Conservation (phyloP, 2,797 vertebrate species). For the Kryptolebias ocellatus region DNA sequence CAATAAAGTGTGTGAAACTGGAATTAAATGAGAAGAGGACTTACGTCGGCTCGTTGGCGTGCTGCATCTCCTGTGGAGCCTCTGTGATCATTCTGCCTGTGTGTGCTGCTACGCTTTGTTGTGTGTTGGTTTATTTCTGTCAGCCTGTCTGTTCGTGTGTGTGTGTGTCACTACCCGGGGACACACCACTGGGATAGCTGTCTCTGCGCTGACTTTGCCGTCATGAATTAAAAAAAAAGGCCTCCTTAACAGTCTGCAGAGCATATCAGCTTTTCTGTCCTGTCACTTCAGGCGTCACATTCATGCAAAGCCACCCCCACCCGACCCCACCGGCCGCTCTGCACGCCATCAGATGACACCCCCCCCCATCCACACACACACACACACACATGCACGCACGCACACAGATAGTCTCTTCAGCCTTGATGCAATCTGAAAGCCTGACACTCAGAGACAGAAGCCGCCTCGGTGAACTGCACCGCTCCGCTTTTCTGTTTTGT, state of each 20-base stretch:
- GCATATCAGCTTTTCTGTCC: conserved; percentile 66
- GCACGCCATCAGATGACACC: conserved; percentile 11
- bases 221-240: conserved; percentile 72
- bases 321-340: conserved; percentile 9
- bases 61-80: conserved; percentile 62
- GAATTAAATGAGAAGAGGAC: conserved; percentile 52
- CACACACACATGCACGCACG: conserved; percentile 1
- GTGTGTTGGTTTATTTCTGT: conserved; percentile 68
- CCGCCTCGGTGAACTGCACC: conserved; percentile 17
- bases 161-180: conserved; percentile 59
- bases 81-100: conserved; percentile 63
- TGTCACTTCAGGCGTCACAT: conserved; percentile 64
- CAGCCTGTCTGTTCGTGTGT: conserved; percentile 53
- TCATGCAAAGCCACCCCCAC: conserved; percentile 9
- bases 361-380: conserved; percentile 13
- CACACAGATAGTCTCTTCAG: too few relatives aligned
- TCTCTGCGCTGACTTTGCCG: conserved; percentile 79
- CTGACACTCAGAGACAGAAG: conserved; percentile 51
- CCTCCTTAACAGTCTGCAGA: conserved; percentile 72
- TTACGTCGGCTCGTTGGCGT: conserved; percentile 67
- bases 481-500: neutral
- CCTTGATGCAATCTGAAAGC: conserved; percentile 3
- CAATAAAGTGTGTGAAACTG: conserved; percentile 7
- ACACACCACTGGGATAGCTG: conserved; percentile 68
- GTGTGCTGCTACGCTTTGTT: conserved; percentile 59